phyloP scores from a whole-genome alignment of 2,113 vertebrate species.

The Romanogobio albipinnatus region DNA sequence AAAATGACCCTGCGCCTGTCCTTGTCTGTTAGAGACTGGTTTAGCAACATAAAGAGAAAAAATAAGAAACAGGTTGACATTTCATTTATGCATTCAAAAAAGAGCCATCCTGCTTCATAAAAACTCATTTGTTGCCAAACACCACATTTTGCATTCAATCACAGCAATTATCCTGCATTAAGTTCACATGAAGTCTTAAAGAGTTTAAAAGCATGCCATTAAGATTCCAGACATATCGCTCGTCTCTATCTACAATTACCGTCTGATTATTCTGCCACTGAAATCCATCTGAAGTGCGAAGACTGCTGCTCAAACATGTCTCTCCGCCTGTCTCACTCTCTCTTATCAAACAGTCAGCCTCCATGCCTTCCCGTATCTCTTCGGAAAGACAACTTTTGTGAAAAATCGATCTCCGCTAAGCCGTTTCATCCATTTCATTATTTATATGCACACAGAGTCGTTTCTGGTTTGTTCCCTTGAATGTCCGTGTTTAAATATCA shows the following conservation, averaged over 20 bases:
- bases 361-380: slow-evolving; percentile 40
- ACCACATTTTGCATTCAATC: slow-evolving; percentile 1
- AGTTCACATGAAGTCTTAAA: background rate
- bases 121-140: background rate
- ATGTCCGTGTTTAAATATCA: slow-evolving; percentile 61
- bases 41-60: background rate
- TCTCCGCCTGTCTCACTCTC: background rate
- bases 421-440: slow-evolving; percentile 51
- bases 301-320: slow-evolving; percentile 11
- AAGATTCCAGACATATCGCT: slow-evolving; percentile 63
- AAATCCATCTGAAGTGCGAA: slow-evolving; percentile 18
- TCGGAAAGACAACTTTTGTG: slow-evolving; percentile 54
- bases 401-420: slow-evolving; percentile 41
- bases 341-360: slow-evolving; percentile 35
- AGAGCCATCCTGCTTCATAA: background rate
- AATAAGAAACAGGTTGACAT: background rate
- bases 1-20: slow-evolving; percentile 2
- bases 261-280: slow-evolving; percentile 61
- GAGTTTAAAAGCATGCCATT: slow-evolving; percentile 49
- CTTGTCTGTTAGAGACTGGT: slow-evolving; percentile 10
- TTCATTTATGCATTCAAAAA: slow-evolving; percentile 1
- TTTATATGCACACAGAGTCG: slow-evolving; percentile 57
- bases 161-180: background rate
- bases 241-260: slow-evolving; percentile 62
- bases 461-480: slow-evolving; percentile 47